These are phyloP conservation scores for Anoura caudifer DNA, from an alignment of 2,113 vertebrate species.

Conservation along the genomic window DNA sequence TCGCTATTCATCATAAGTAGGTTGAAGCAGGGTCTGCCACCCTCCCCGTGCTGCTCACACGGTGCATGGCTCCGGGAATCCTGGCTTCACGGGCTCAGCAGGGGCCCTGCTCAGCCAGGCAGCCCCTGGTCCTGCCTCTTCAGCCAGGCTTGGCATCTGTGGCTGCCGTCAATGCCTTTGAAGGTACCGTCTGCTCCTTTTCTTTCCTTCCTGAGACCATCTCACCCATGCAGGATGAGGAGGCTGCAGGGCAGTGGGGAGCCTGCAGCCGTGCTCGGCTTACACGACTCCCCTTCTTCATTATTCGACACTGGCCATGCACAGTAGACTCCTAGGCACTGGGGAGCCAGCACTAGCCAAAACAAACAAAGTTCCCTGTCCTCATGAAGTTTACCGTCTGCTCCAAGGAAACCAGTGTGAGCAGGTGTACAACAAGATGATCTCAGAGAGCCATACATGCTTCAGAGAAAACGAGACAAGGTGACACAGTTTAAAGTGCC, in stretches of 20 bases:
- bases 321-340: fast-evolving
- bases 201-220: background rate
- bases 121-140: background rate
- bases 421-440: fast-evolving
- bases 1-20: background rate
- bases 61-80: background rate
- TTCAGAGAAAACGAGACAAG: background rate
- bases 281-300: background rate
- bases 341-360: background rate
- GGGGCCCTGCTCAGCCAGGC: background rate
- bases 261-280: too few species aligned
- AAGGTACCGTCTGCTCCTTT: background rate
- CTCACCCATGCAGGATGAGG: fast-evolving
- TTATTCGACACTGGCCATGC: background rate
- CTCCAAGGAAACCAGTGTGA: background rate
- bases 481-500: background rate
- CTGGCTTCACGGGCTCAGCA: background rate
- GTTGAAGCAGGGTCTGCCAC: background rate
- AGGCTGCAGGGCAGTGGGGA: background rate
- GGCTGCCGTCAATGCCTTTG: background rate
- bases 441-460: fast-evolving
- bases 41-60: background rate
- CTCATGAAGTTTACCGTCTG: background rate
- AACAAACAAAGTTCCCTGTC: fast-evolving
- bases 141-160: background rate